A percentile compares a stretch with the other conserved stretches of the same genome.
Evolutionary conservation across 2,113 vertebrate genomes (phyloP).

Genomic region (Psophia crepitans): DNA sequence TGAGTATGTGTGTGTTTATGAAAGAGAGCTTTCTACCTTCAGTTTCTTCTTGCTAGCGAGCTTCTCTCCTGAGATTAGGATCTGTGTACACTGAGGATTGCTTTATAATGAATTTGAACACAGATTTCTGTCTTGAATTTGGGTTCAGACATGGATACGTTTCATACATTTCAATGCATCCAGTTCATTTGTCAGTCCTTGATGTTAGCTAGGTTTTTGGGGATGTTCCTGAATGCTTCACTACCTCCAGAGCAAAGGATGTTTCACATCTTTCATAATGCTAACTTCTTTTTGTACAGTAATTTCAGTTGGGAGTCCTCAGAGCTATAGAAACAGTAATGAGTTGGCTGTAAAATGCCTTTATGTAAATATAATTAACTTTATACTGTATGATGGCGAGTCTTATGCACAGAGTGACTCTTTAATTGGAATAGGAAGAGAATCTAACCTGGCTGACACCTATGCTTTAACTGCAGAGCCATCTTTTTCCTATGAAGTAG

Average conservation of each 20-base stretch:
- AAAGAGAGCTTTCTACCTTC: constrained; percentile 19
- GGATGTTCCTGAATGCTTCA: neutral
- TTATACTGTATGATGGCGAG: neutral
- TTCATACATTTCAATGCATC: neutral
- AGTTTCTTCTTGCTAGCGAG: neutral
- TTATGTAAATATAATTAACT: constrained; percentile 6
- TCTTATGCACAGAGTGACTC: neutral
- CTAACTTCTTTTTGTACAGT: neutral
- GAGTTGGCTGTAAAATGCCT: neutral
- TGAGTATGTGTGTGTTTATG: neutral
- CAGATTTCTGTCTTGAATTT: neutral
- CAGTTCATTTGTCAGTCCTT: neutral
- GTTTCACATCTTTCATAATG: neutral
- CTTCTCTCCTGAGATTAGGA: neutral
- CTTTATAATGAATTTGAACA: neutral
- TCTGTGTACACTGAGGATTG: neutral
- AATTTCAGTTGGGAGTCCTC: neutral
- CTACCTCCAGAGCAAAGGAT: neutral
- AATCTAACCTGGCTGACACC: neutral
- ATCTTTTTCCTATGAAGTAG: neutral
- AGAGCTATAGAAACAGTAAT: neutral
- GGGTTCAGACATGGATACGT: neutral
- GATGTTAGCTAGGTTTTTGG: neutral
- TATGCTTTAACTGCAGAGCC: neutral
- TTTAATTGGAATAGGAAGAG: neutral